phyloP scores from a whole-genome alignment of 2,888 invertebrate species.

The Oasisia sp. region DNA sequence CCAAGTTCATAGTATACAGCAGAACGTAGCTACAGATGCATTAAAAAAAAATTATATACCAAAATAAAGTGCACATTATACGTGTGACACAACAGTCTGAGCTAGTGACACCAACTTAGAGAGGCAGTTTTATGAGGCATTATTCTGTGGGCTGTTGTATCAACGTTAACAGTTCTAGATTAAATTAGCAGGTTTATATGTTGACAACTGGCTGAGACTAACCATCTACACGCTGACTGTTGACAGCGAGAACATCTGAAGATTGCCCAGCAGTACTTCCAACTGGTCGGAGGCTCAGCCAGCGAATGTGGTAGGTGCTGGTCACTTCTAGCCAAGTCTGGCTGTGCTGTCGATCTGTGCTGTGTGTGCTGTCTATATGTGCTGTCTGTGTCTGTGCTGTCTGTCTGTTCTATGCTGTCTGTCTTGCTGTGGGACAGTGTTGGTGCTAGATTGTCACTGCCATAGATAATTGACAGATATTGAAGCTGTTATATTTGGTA shows the following conservation, averaged over 20 bases:
- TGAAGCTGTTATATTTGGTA: no score
- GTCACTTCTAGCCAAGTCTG: neutral
- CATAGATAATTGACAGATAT: no score
- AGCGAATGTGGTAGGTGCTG: constrained; percentile 80
- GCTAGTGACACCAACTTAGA: neutral
- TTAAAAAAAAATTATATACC: neutral
- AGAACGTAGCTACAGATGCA: neutral
- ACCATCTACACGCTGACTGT: neutral
- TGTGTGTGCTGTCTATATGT: neutral
- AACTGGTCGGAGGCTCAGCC: constrained; percentile 93
- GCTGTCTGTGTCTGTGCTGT: neutral
- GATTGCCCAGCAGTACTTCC: constrained; percentile 94
- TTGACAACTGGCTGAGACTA: neutral
- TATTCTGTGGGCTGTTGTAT: neutral
- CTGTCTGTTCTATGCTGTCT: neutral
- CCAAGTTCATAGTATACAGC: neutral
- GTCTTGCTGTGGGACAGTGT: neutral
- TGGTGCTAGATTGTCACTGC: no score
- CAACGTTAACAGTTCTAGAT: neutral
- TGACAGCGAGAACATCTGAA: constrained; percentile 91
- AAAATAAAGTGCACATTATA: neutral
- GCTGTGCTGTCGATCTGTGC: neutral
- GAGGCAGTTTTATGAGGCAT: neutral
- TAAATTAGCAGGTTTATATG: neutral
- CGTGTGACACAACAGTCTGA: neutral